Evolutionary conservation across 1,140 invertebrate species (phyloP), one percentile per base, ranked within the genome.

Genomic region (Drosophila pruinosa): DNA sequence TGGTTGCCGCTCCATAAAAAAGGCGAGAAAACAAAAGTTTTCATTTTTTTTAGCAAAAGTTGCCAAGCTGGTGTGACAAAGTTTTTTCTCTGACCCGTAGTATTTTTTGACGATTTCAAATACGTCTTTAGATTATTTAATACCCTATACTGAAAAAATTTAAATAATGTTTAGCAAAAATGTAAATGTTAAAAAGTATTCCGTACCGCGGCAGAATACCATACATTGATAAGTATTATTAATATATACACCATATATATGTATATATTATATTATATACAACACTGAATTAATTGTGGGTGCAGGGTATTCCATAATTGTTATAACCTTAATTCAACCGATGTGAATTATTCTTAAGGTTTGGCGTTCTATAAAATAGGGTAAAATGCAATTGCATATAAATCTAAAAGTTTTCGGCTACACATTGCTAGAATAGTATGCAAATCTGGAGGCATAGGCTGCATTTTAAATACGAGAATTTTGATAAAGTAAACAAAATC

Each of bases 21-120:
- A 59, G 82, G 81, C 74, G 82, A 78, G 74, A 88, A 86, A 88
- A 86, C 82, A 86, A 88, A 86, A 88, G 78, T 88, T 88, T 69
- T 77, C 56, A 69, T 65, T 75, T 75, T 69, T 85, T 80, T 50
- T 59, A 61, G 22, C 48, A 61, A 85, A 85, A 81, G 86, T 85
- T 71, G 69, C 72, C 73, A 85, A 78, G 76, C 63, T 65, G 64
- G 72, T 70, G 73, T 64, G 73, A 77, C 68, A 85, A 77, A 76
- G 53, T 68, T 68, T 61, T 31, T 57, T 36, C n/a, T 38, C 43
- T 69, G 61, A 53, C 57, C 28, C 61, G 7, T 22, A 45, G 57
- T 47, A 39, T 77, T 54, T 79, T 38, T 22, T 34, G 73, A 74
- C 73, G 69, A 80, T 71, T 68, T 21, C 19, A 26, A 41, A 61